Conservation (phyloP, 1,140 invertebrate species). For the Brachionus sp. region DNA sequence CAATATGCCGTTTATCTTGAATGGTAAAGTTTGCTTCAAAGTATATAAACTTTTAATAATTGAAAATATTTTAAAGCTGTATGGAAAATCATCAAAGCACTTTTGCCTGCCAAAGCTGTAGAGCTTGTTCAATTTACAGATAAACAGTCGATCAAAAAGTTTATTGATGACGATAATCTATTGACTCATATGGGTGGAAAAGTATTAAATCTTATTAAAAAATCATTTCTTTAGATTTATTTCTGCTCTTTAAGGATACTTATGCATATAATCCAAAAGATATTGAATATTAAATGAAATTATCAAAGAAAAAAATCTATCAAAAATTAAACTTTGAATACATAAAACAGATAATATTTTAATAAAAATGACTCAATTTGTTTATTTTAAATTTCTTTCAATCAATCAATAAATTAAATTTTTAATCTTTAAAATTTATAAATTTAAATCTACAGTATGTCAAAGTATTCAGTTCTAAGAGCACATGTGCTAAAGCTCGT, state of each 20-base stretch:
- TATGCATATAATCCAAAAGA: not conserved
- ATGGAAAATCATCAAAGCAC: constrained; percentile 80
- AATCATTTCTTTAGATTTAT: not conserved
- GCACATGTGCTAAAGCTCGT: too few relatives aligned
- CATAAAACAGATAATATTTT: not conserved
- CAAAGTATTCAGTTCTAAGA: too few relatives aligned
- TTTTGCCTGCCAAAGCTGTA: constrained; percentile 77
- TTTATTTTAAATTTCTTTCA: too few relatives aligned
- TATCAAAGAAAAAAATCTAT: not conserved
- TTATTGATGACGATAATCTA: constrained; percentile 68
- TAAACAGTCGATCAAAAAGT: constrained; percentile 71
- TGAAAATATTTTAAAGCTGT: constrained; percentile 65
- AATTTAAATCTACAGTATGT: too few relatives aligned
- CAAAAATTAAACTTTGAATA: too few relatives aligned
- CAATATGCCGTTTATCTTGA: constrained; percentile 44
- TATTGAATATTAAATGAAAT: not conserved
- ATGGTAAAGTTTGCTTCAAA: not conserved
- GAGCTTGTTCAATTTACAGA: constrained; percentile 78
- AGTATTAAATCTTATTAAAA: constrained; percentile 50
- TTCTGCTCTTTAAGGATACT: not conserved
- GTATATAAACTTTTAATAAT: not conserved
- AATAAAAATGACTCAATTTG: not conserved
- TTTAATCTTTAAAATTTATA: too few relatives aligned
- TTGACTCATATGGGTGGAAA: constrained; percentile 74
- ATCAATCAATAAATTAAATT: too few relatives aligned